These are phyloP conservation scores for Zenarchopterus dispar DNA, from an alignment of 2,797 vertebrate species.

Conservation along the genomic window DNA sequence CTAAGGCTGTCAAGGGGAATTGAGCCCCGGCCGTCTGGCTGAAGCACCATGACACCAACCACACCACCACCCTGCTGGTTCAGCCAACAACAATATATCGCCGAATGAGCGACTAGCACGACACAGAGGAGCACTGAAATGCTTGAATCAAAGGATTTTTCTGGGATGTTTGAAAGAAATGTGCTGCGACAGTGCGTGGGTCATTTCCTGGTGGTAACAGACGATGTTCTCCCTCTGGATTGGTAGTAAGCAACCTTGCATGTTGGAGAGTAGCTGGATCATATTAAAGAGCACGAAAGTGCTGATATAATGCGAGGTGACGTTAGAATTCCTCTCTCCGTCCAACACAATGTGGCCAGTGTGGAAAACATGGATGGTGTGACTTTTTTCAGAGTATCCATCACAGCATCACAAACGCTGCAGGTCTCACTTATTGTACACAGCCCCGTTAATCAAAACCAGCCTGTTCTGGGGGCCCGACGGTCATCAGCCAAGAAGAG, in stretches of 20 bases:
- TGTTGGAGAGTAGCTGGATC: slow-evolving; percentile 59
- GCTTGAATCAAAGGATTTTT: slow-evolving; percentile 55
- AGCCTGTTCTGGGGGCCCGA: slow-evolving; percentile 61
- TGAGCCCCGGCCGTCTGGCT: slow-evolving; percentile 57
- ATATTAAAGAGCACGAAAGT: slow-evolving; percentile 58
- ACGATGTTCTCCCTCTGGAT: slow-evolving; percentile 65
- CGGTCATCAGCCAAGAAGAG: slow-evolving; percentile 72
- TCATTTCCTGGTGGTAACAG: slow-evolving; percentile 57
- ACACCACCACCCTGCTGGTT: slow-evolving; percentile 63
- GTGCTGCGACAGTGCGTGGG: slow-evolving; percentile 58
- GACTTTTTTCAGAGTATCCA: slow-evolving; percentile 81
- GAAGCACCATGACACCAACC: slow-evolving; percentile 65
- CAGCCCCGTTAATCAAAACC: slow-evolving; percentile 87
- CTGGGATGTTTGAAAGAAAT: slow-evolving; percentile 67
- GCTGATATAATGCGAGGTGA: slow-evolving; percentile 75
- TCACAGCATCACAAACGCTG: slow-evolving; percentile 77
- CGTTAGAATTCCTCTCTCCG: slow-evolving; percentile 72
- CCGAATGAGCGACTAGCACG: slow-evolving; percentile 64
- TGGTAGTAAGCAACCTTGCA: slow-evolving; percentile 61
- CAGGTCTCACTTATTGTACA: slow-evolving; percentile 81
- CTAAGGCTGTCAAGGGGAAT: slow-evolving; percentile 67
- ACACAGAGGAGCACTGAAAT: slow-evolving; percentile 45
- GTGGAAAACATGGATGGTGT: slow-evolving; percentile 72
- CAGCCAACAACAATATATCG: slow-evolving; percentile 75
- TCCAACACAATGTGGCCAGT: slow-evolving; percentile 72